Base-by-base conservation (phyloP, 2,888 invertebrate genomes). In the Microplitis deprimator region DNA sequence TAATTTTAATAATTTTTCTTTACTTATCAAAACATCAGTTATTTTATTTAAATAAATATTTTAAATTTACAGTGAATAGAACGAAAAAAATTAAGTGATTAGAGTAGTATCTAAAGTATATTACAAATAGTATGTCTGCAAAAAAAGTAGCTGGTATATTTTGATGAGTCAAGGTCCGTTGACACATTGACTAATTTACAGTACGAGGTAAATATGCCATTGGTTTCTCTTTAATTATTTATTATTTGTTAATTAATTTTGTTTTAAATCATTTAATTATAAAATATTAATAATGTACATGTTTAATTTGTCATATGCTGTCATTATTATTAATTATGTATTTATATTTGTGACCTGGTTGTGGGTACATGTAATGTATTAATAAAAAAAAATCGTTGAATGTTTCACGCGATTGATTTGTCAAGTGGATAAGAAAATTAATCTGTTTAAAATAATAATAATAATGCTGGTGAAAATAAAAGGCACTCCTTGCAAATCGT, bases 401-500 rank as follows among this genome's bases (percentile, higher is more conserved):
- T 77, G 62, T 77, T 77, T 72, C 76, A 76, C 72, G 72, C 76
- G 67, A 76, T 72, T 71, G 71, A 76, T 71, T 68, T 73, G 38
- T 72, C 67, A 50, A 62, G 73, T 62, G 77, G 69, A 77, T 39
- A 29, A 65, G 60, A 71, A 62, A 41, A 72, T 20, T 68, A 68
- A 68, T 60, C 61, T 61, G 59, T 17, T 50, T 59, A 65, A 20
- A 40, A 68, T 70, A 59, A 62, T 61, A 59, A 62, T 61, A 68
- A 76, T 72, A 72, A 74, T 73, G 73, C 39, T 73, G 73, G 64
- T 77, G 40, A 59, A 70, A 77, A 73, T 59, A 68, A 77, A 69
- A 64, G 77, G 65, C 77, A 77, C 77, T 77, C 77, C 77, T 65
- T 59, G 67, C 68, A 41, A 77, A 77, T 74, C 65, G 77, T 77